Base-by-base conservation (phyloP, 1,140 invertebrate species). In the Lethocerus indicus region DNA sequence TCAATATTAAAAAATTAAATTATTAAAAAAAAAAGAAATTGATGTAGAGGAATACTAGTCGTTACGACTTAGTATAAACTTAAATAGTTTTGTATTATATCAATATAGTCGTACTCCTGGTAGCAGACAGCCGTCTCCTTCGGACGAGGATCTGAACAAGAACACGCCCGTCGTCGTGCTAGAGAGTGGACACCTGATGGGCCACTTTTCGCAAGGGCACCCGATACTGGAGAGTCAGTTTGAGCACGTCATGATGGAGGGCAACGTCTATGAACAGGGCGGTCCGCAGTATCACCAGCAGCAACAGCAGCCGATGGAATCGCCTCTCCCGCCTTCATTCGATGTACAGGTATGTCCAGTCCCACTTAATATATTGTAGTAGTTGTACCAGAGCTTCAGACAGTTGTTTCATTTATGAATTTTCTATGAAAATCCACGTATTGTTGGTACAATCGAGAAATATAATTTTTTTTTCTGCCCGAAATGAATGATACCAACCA, bases 91-190 rank as follows among this genome's bases (percentile, higher is more conserved):
- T 36, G 2, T 3, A 36, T 7, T 36, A 16, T 52, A 51, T 27
- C 44, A 1, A 71, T 74, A 12, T 65, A 87, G 83, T 61, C 81
- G 85, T 49, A 87, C 83, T 52, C 83, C 81, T 4, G 84, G 86
- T n/a, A 91, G 87, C 56, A 74, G 85, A 58, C 87, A 92, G 62
- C 87, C 85, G 20, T 90, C 87, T 7, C 87, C 87, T 3, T 84
- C 84, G 9, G 85, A 89, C 62, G 87, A 90, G 58, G 83, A 87
- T 53, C 67, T 77, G 36, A 74, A 71, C 47, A 78, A 76, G 59
- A 74, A 71, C 54, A 71, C 70, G 26, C 18, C 51, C 26, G 24
- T 43, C 13, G 49, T 49, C 14, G 49, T 64, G 58, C 37, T 67
- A 63, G 41, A 64, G 66, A 21, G 68, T 71, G 13, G 58, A 51